Conservation (phyloP, 2,113 vertebrate species). For the Trematomus loennbergii region DNA sequence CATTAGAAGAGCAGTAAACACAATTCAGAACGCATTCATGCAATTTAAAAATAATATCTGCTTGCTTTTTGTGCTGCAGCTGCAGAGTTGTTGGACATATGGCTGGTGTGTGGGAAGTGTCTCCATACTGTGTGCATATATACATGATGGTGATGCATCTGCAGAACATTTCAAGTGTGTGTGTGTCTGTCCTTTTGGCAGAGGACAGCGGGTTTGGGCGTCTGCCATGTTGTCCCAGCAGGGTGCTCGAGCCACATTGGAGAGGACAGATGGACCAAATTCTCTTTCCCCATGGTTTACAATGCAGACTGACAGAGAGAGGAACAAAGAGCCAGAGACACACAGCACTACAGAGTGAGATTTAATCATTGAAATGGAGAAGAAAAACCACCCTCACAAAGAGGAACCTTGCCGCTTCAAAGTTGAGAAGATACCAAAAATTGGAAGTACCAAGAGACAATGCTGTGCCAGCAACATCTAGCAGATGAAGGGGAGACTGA, state of each 20-base stretch:
- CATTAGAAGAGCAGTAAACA: conserved; percentile 32
- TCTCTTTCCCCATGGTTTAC: conserved; percentile 69
- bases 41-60: conserved; percentile 19
- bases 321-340: conserved; percentile 66
- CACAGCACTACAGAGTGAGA: conserved; percentile 63
- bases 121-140: conserved; percentile 7
- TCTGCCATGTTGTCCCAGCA: conserved; percentile 76
- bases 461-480: conserved; percentile 55
- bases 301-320: conserved; percentile 66
- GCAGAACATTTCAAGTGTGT: conserved; percentile 31
- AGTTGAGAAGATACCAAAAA: conserved; percentile 70
- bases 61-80: conserved; percentile 11
- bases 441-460: conserved; percentile 59
- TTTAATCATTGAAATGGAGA: conserved; percentile 70
- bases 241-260: conserved; percentile 65
- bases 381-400: conserved; percentile 53
- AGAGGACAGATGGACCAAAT: conserved; percentile 80
- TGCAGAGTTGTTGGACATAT: conserved; percentile 5
- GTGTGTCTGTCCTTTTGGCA: conserved; percentile 65
- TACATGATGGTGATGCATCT: conserved; percentile 29
- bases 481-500: conserved; percentile 64
- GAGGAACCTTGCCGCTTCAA: conserved; percentile 63
- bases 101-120: neutral
- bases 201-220: conserved; percentile 62
- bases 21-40: conserved; percentile 4